These are phyloP conservation scores for Drosophila serrata DNA, from an alignment of 1,140 invertebrate genomes.

Conservation along the genomic window DNA sequence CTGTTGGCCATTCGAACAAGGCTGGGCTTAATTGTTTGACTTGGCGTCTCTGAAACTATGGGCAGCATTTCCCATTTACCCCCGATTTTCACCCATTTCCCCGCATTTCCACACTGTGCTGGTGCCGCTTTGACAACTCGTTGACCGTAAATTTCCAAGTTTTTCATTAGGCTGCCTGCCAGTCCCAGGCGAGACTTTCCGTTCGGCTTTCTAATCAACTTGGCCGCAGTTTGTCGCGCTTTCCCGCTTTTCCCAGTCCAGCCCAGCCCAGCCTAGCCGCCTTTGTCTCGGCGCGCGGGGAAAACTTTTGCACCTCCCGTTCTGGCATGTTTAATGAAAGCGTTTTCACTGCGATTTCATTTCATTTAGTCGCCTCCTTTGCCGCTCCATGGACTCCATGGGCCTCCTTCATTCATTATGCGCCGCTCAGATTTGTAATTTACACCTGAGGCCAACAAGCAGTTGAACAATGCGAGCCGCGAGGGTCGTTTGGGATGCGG, in stretches of 20 bases:
- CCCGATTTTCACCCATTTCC: background rate
- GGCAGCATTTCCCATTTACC: conserved; percentile 6
- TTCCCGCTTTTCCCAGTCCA: conserved; percentile 15
- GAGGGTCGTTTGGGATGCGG: conserved; percentile 37
- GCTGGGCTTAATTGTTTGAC: conserved; percentile 77
- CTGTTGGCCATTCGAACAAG: conserved; percentile 48
- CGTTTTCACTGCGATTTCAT: conserved; percentile 82
- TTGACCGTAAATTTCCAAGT: conserved; percentile 83
- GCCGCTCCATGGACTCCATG: conserved; percentile 32
- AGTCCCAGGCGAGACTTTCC: conserved; percentile 52
- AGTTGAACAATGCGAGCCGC: conserved; percentile 51
- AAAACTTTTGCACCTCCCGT: conserved; percentile 61
- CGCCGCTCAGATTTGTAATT: conserved; percentile 79
- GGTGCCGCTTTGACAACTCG: conserved; percentile 78
- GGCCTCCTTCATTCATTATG: conserved; percentile 73
- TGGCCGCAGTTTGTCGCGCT: conserved; percentile 77
- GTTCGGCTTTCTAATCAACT: conserved; percentile 78
- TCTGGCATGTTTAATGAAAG: conserved; percentile 72
- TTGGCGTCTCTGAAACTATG: conserved; percentile 75
- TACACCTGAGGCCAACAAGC: conserved; percentile 69
- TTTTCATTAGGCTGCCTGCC: conserved; percentile 73
- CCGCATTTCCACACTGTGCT: conserved; percentile 19
- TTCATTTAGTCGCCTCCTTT: conserved; percentile 76
- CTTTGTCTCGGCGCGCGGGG: conserved; percentile 24
- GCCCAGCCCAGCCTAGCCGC: conserved; percentile 5